Conservation (phyloP, 2,797 vertebrate species). For the Lycodopsis pacificus region DNA sequence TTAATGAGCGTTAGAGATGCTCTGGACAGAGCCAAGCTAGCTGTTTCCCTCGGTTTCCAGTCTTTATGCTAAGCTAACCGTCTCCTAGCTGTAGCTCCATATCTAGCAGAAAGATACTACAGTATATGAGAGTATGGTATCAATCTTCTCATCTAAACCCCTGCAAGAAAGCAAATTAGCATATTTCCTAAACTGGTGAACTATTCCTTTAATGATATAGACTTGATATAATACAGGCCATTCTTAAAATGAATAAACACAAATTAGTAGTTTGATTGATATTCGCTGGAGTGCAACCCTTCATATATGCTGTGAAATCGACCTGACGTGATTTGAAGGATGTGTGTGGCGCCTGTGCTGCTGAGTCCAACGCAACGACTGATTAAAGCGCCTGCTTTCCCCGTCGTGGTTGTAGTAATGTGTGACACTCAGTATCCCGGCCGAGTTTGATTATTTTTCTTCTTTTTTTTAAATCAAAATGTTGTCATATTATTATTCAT, state of each 20-base stretch:
- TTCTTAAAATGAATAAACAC: not conserved
- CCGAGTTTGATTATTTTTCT: not conserved
- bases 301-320: not conserved
- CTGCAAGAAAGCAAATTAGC: not conserved
- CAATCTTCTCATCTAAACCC: not conserved
- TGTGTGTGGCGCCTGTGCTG: not conserved
- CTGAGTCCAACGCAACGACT: slow-evolving; percentile 1
- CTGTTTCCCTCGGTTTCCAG: not conserved
- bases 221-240: not conserved
- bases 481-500: slow-evolving; percentile 18
- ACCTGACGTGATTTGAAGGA: slow-evolving; percentile 5
- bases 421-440: not conserved
- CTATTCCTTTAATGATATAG: not conserved
- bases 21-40: not conserved
- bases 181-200: not conserved
- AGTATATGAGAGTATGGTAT: not conserved
- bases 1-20: not conserved
- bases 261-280: not conserved
- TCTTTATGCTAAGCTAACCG: not conserved
- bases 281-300: not conserved
- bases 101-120: not conserved
- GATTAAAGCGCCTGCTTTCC: slow-evolving; percentile 2
- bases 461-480: slow-evolving; percentile 1
- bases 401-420: not conserved
- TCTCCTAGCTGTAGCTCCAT: not conserved